A percentile compares a stretch with the other conserved stretches of the same genome.
Conservation (phyloP, 2,113 vertebrate genomes). For the Ageneiosus marmoratus region DNA sequence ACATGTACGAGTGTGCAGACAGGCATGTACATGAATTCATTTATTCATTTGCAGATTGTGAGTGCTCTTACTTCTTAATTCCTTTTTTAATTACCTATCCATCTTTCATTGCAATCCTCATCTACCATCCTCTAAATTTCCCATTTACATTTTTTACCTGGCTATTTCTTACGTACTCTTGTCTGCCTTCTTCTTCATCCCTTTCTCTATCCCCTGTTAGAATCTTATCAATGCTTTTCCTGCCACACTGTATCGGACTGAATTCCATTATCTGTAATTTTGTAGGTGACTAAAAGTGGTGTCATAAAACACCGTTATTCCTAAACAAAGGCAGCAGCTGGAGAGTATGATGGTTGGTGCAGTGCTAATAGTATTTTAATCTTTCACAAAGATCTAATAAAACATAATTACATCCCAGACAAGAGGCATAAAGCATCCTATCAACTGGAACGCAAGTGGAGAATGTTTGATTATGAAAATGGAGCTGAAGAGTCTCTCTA, state of each 20-base stretch:
- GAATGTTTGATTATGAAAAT: constrained; percentile 23
- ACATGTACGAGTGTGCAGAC: not conserved
- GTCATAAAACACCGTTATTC: constrained; percentile 68
- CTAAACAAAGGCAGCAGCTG: constrained; percentile 78
- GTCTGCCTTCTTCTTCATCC: not conserved
- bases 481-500: not conserved
- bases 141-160: not conserved
- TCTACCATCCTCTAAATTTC: not conserved
- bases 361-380: constrained; percentile 76
- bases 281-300: constrained; percentile 69
- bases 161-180: not conserved
- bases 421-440: constrained; percentile 63
- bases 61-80: not conserved
- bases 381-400: constrained; percentile 73
- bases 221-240: constrained; percentile 5
- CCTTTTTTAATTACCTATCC: not conserved
- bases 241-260: constrained; percentile 45
- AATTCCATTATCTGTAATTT: constrained; percentile 74
- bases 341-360: constrained; percentile 61
- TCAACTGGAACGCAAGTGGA: constrained; percentile 53
- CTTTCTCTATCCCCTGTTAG: not conserved
- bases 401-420: constrained; percentile 68
- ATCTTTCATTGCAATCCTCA: not conserved
- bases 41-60: not conserved
- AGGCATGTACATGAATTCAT: not conserved